These are phyloP conservation scores for Psittacula derbiana DNA, from an alignment of 2,797 vertebrate species.

Conservation along the genomic window DNA sequence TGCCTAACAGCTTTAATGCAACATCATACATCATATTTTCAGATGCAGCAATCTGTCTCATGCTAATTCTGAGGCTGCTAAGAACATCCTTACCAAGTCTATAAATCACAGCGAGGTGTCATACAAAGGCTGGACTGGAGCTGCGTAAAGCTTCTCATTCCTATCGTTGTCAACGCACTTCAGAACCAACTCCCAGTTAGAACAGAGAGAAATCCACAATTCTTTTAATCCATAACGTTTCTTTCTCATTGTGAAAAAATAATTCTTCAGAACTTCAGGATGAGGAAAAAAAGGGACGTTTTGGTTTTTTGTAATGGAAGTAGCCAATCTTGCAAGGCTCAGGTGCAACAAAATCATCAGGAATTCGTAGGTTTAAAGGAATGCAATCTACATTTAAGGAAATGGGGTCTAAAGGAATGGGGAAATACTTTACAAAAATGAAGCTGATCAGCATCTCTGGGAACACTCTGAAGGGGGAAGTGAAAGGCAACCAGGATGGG, in stretches of 20 bases:
- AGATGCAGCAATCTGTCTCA: conserved; percentile 2
- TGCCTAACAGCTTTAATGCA: conserved; percentile 8
- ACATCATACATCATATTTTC: conserved; percentile 27
- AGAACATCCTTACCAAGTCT: not conserved
- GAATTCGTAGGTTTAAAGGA: not conserved
- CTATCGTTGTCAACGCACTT: not conserved
- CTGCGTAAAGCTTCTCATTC: not conserved
- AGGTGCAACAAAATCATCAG: not conserved
- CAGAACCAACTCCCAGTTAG: not conserved
- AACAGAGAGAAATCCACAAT: not conserved
- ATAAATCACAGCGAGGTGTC: not conserved
- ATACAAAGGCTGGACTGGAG: not conserved
- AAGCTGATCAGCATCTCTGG: not conserved
- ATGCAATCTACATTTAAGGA: not conserved
- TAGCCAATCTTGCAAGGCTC: not conserved
- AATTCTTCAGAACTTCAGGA: not conserved
- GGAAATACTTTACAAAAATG: not conserved
- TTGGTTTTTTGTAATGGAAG: not conserved
- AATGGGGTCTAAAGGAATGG: not conserved
- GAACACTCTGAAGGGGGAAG: not conserved
- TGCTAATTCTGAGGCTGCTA: not conserved
- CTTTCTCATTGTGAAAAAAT: not conserved
- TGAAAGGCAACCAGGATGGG: not conserved
- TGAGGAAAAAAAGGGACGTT: fast-evolving
- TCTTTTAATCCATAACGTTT: not conserved